Evolutionary conservation across 1,140 invertebrate species (phyloP).

Genomic region (Conus ventricosus): DNA sequence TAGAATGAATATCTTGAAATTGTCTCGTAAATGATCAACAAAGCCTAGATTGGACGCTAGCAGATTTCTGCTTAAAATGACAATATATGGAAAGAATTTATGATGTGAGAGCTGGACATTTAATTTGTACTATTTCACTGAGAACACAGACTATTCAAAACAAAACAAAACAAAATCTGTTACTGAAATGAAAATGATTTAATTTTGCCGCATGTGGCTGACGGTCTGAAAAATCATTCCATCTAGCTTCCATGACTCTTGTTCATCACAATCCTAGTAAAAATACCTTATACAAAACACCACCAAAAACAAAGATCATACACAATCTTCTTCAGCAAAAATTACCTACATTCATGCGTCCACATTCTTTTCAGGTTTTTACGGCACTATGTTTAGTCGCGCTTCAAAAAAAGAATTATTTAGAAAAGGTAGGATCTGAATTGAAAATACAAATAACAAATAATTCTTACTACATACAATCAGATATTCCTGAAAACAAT

Average conservation of each 20-base stretch:
- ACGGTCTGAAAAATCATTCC: neutral
- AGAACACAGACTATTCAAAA: neutral
- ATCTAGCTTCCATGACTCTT: neutral
- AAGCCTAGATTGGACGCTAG: neutral
- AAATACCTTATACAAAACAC: neutral
- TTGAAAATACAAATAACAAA: too few species aligned
- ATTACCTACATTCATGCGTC: neutral
- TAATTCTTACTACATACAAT: too few species aligned
- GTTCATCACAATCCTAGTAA: neutral
- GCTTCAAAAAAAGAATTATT: too few species aligned
- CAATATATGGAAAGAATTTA: neutral
- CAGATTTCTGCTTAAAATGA: neutral
- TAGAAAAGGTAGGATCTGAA: too few species aligned
- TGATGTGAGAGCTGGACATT: neutral
- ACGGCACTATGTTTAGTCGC: too few species aligned
- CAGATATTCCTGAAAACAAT: too few species aligned
- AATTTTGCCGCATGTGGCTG: neutral
- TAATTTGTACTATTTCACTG: neutral
- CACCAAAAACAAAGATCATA: neutral
- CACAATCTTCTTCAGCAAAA: neutral
- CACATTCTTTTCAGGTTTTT: too few species aligned
- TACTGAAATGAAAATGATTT: neutral
- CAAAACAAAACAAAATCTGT: neutral
- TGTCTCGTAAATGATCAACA: neutral
- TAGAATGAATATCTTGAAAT: neutral